Conservation (phyloP, 1,140 invertebrate genomes). For the Bombus sibiricus region DNA sequence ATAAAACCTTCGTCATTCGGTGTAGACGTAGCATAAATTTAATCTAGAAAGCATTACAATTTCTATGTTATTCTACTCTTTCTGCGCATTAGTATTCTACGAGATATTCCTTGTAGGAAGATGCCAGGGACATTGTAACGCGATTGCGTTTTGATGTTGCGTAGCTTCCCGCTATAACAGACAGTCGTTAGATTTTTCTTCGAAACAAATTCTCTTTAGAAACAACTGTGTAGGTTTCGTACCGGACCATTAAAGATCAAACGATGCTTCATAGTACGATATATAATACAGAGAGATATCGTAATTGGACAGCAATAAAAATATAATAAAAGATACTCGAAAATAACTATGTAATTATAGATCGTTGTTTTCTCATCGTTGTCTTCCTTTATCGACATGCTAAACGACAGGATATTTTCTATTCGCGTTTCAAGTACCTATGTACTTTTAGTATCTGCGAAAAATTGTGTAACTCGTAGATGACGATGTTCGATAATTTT, state of each 20-base stretch:
- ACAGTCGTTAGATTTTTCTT: background rate
- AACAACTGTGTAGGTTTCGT: background rate
- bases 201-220: background rate
- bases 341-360: too few species aligned
- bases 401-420: background rate
- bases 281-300: too few species aligned
- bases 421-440: background rate
- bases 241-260: background rate
- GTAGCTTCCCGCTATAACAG: background rate
- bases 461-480: background rate
- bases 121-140: background rate
- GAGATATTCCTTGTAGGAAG: background rate
- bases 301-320: too few species aligned
- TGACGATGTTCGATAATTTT: background rate
- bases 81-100: background rate
- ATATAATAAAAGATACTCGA: too few species aligned
- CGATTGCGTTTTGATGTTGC: background rate
- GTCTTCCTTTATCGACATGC: too few species aligned
- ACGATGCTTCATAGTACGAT: background rate
- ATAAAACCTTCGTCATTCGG: background rate
- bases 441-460: background rate
- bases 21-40: background rate
- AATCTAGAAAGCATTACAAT: conserved; percentile 3
- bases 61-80: background rate
- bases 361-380: too few species aligned